Percentiles rank a stretch among this genome's conserved stretches.
Conservation (phyloP, 2,888 invertebrate genomes). For the Microctonus aethiopoides region DNA sequence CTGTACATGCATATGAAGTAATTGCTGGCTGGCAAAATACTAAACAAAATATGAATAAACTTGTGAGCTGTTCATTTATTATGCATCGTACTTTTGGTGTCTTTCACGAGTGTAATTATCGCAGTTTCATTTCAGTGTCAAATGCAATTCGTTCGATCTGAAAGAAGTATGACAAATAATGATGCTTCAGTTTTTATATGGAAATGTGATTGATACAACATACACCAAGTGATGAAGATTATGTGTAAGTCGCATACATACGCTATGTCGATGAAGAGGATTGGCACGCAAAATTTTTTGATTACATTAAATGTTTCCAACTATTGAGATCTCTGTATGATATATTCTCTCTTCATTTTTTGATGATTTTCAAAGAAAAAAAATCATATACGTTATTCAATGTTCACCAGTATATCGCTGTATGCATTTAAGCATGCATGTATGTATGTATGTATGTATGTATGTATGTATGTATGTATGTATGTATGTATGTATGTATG, state of each 20-base stretch:
- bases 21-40: no score
- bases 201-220: neutral
- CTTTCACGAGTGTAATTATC: neutral
- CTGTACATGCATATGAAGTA: no score
- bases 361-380: constrained; percentile 33
- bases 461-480: no score
- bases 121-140: neutral
- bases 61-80: neutral
- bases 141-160: neutral
- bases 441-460: no score
- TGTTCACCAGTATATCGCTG: constrained; percentile 37
- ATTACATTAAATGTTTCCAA: neutral
- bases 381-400: constrained; percentile 41
- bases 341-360: constrained; percentile 40
- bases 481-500: no score
- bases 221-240: neutral
- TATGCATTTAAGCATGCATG: no score
- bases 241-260: no score
- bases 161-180: neutral
- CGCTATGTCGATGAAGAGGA: no score
- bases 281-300: neutral
- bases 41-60: neutral
- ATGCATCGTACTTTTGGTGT: neutral
- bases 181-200: neutral
- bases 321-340: constrained; percentile 39